phyloP scores from a whole-genome alignment of 2,113 vertebrate species.

The Campylorhamphus procurvoides region DNA sequence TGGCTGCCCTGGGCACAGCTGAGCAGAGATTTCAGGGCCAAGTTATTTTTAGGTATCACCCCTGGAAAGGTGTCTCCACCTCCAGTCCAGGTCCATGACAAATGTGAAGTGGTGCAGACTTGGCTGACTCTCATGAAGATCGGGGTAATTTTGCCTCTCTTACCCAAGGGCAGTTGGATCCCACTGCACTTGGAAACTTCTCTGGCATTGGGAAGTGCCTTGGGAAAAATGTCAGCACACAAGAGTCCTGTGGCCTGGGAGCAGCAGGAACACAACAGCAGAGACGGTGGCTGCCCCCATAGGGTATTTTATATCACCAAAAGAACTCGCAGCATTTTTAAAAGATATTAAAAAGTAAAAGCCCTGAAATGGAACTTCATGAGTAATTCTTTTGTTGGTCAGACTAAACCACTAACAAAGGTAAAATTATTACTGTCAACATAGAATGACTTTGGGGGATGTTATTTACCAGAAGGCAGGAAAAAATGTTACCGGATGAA shows the following conservation, averaged over 20 bases:
- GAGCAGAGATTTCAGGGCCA: background rate
- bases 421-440: background rate
- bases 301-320: background rate
- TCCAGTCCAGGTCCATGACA: background rate
- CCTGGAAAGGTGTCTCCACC: background rate
- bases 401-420: background rate
- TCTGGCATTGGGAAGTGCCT: background rate
- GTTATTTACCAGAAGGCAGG: background rate
- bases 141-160: background rate
- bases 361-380: background rate
- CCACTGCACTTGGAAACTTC: background rate
- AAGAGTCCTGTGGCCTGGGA: fast-evolving
- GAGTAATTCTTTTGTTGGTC: background rate
- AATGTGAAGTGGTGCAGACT: background rate
- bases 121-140: background rate
- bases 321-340: background rate
- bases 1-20: background rate
- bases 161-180: background rate
- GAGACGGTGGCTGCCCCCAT: background rate
- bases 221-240: background rate
- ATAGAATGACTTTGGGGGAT: background rate
- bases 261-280: background rate
- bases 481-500: background rate
- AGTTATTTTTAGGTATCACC: background rate
- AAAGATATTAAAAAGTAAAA: background rate